Percentiles rank a stretch among this genome's conserved stretches.
These are phyloP conservation scores for Cryptocheilus praepositus DNA, from an alignment of 2,888 invertebrate genomes.

Conservation along the genomic window DNA sequence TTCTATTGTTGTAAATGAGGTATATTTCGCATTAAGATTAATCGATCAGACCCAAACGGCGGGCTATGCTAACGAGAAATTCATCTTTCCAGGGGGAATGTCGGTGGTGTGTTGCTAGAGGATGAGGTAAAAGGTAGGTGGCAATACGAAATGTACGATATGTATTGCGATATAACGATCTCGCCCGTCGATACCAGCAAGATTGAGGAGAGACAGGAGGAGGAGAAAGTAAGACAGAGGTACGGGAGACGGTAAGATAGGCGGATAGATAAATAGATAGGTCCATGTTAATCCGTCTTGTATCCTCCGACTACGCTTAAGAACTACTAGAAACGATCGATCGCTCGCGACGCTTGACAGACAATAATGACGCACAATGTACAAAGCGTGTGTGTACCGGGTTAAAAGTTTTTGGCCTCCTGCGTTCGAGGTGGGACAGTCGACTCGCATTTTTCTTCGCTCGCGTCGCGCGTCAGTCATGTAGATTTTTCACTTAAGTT, in stretches of 20 bases:
- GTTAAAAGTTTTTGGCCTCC: conserved; percentile 36
- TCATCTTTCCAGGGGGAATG: neutral
- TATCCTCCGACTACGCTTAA: conserved; percentile 24
- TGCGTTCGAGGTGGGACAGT: conserved; percentile 24
- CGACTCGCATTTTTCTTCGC: conserved; percentile 9
- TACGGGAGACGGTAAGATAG: conserved; percentile 28
- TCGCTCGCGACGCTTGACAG: conserved; percentile 20
- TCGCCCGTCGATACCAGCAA: too few relatives aligned
- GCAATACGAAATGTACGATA: neutral
- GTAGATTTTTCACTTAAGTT: too few relatives aligned
- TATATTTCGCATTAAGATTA: conserved; percentile 51
- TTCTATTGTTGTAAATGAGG: conserved; percentile 47
- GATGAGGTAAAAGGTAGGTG: conserved; percentile 12
- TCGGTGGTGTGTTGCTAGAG: neutral
- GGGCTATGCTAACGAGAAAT: conserved; percentile 17
- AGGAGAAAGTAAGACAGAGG: neutral
- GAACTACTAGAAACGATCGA: conserved; percentile 33
- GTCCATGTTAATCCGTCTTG: conserved; percentile 19
- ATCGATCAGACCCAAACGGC: conserved; percentile 31
- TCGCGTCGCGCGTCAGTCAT: conserved; percentile 16
- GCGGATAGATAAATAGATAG: conserved; percentile 36
- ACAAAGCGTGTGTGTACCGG: conserved; percentile 29
- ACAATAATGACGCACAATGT: conserved; percentile 20
- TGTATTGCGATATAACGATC: conserved; percentile 4
- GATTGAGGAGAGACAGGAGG: neutral